phyloP scores from a whole-genome alignment of 2,113 vertebrate genomes.

The Alligator sinensis region DNA sequence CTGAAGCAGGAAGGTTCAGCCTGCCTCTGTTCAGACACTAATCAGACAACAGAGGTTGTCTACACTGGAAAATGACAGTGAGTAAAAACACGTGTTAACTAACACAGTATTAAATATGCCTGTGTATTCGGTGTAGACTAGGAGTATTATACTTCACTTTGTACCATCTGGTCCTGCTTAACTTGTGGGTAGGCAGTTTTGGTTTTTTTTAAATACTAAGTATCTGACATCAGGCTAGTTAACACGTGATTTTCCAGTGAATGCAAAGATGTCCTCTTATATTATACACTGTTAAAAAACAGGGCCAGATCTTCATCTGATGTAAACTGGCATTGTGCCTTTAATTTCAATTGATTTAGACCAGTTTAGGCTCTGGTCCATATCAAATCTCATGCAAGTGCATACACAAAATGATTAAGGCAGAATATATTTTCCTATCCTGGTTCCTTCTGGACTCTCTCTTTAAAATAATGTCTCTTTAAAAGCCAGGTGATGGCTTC shows the following conservation, averaged over 20 bases:
- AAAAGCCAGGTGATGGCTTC: neutral
- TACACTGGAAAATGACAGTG: neutral
- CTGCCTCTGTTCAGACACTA: neutral
- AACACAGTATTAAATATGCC: neutral
- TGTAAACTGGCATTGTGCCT: neutral
- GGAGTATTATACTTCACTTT: neutral
- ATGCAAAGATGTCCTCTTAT: neutral
- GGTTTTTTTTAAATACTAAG: neutral
- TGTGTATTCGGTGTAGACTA: neutral
- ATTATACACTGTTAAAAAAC: neutral
- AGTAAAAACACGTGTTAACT: neutral
- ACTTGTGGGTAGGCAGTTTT: neutral
- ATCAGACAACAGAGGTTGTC: neutral
- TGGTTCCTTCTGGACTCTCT: neutral
- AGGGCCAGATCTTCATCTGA: neutral
- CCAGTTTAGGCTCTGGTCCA: neutral
- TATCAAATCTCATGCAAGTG: neutral
- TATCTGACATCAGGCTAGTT: neutral
- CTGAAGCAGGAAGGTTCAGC: neutral
- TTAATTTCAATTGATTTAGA: neutral
- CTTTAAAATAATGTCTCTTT: neutral
- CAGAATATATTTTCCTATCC: neutral
- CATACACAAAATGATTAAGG: neutral
- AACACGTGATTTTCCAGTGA: neutral
- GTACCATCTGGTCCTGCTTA: neutral